Conservation (phyloP, 1,140 invertebrate species). For the Melitaea cinxia region DNA sequence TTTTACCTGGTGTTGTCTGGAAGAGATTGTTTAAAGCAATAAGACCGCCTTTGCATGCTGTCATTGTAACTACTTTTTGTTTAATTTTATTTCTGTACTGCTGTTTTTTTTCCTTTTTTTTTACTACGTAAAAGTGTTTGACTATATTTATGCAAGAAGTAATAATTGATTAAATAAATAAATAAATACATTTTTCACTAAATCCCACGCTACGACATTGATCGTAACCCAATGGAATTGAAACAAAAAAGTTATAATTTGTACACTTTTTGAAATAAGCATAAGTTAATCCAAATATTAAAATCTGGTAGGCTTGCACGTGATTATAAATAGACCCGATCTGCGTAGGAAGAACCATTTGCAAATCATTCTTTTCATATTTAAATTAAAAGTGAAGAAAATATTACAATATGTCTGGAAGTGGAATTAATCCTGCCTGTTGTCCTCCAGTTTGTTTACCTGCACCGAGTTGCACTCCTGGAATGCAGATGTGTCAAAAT, state of each 20-base stretch:
- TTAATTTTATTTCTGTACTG: no score
- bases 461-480: slow-evolving; percentile 34
- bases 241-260: no score
- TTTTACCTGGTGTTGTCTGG: no score
- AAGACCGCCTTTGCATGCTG: no score
- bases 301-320: slow-evolving; percentile 30
- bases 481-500: slow-evolving; percentile 44
- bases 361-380: slow-evolving; percentile 16
- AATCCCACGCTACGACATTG: no score
- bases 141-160: no score
- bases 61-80: no score
- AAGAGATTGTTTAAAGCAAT: no score
- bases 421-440: slow-evolving; percentile 34
- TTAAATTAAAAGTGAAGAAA: slow-evolving; percentile 35
- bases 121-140: no score
- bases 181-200: no score
- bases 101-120: no score
- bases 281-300: not conserved
- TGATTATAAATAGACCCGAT: slow-evolving; percentile 32
- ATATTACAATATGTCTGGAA: slow-evolving; percentile 44
- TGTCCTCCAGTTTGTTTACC: slow-evolving; percentile 33
- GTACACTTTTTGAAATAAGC: not conserved
- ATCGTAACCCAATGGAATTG: not conserved
- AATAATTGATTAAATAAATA: no score
- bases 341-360: slow-evolving; percentile 26